phyloP scores from a whole-genome alignment of 2,113 vertebrate species.

The Brachyistius frenatus region DNA sequence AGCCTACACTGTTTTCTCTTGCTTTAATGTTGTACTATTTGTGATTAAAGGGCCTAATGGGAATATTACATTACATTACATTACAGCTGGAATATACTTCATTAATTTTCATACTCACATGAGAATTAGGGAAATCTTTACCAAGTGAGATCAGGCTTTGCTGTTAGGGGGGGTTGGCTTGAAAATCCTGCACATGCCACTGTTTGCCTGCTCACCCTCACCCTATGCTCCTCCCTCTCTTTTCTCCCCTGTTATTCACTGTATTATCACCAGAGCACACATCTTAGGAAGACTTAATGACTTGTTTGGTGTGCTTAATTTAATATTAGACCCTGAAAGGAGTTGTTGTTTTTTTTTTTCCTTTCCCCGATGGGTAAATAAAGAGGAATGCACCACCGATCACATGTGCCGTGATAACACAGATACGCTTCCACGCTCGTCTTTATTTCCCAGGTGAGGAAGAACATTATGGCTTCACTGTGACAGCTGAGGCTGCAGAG shows the following conservation, averaged over 20 bases:
- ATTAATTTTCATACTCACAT: constrained; percentile 75
- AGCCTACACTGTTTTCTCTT: constrained; percentile 41
- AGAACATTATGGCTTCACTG: constrained; percentile 7
- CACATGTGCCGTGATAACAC: constrained; percentile 10
- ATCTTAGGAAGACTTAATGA: constrained; percentile 46
- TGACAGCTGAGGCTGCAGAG: constrained; percentile 41
- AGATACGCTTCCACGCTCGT: neutral
- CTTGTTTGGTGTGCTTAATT: constrained; percentile 56
- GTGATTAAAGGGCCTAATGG: constrained; percentile 63
- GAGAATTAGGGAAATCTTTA: constrained; percentile 72
- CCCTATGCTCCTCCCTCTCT: neutral
- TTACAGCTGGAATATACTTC: constrained; percentile 27
- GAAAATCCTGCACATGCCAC: constrained; percentile 21
- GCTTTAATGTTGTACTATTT: constrained; percentile 60
- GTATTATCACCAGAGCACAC: constrained; percentile 41
- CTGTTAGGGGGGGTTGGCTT: constrained; percentile 12
- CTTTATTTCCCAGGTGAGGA: constrained; percentile 35
- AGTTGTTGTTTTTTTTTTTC: neutral
- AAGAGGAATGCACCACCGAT: constrained; percentile 19
- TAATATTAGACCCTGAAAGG: constrained; percentile 36
- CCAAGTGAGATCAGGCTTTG: constrained; percentile 39
- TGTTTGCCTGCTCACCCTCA: neutral
- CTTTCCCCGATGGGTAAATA: neutral
- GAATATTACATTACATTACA: constrained; percentile 29
- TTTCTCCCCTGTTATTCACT: constrained; percentile 1